Evolutionary conservation across 2,797 vertebrate genomes (phyloP).

Genomic region (Gephyroberyx darwinii): DNA sequence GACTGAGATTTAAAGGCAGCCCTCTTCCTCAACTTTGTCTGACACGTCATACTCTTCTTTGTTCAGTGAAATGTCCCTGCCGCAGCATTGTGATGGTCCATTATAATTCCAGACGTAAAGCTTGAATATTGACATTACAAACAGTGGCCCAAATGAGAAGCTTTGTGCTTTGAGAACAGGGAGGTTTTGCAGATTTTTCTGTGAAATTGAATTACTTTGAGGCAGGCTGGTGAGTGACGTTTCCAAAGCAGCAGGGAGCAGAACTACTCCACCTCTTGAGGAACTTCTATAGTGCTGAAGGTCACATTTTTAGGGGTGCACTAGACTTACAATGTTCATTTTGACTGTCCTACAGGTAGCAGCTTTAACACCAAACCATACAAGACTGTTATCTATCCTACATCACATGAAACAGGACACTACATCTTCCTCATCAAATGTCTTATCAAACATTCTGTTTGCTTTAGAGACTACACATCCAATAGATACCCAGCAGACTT

Average conservation of each 20-base stretch:
- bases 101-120: slow-evolving; percentile 22
- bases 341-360: not conserved
- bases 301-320: slow-evolving; percentile 3
- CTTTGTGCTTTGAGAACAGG: not conserved
- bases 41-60: slow-evolving; percentile 14
- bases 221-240: slow-evolving; percentile 18
- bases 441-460: slow-evolving; percentile 55
- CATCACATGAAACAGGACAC: slow-evolving; percentile 19
- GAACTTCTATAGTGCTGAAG: not conserved
- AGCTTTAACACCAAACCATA: slow-evolving; percentile 15
- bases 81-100: slow-evolving; percentile 12
- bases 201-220: slow-evolving; percentile 15
- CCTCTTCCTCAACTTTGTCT: slow-evolving; percentile 38
- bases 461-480: slow-evolving; percentile 39
- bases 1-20: slow-evolving; percentile 57
- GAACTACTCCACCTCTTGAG: not conserved
- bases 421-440: not conserved
- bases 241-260: slow-evolving; percentile 15
- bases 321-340: slow-evolving; percentile 2
- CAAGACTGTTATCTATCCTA: slow-evolving; percentile 5
- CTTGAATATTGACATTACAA: slow-evolving; percentile 23
- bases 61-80: slow-evolving; percentile 24
- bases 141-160: slow-evolving; percentile 17
- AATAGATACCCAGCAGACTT: slow-evolving; percentile 21
- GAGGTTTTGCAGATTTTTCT: slow-evolving; percentile 26